Conservation (phyloP, 2,888 invertebrate genomes). For the Drosophila differens region DNA sequence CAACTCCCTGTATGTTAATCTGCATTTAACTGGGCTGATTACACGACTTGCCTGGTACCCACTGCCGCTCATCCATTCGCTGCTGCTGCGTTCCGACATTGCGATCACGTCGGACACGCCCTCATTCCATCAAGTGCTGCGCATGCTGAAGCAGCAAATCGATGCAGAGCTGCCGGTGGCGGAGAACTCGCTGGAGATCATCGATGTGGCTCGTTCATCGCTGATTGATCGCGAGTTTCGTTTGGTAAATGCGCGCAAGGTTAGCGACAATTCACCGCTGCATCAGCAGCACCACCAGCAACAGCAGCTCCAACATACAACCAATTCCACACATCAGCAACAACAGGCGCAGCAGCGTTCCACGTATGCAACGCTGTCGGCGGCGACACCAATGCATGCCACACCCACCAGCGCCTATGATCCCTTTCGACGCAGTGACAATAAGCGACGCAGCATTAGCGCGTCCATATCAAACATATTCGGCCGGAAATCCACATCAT, state of each 20-base stretch:
- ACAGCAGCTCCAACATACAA: conserved; percentile 76
- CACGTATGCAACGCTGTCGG: conserved; percentile 82
- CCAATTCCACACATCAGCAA: conserved; percentile 36
- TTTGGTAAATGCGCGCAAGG: conserved; percentile 89
- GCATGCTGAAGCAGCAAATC: conserved; percentile 93
- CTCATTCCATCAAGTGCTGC: conserved; percentile 94
- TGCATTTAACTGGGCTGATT: conserved; percentile 94
- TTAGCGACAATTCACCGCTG: conserved; percentile 70
- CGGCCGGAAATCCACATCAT: conserved; percentile 86
- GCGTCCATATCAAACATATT: conserved; percentile 92
- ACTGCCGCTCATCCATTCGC: conserved; percentile 94
- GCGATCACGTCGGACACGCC: conserved; percentile 96
- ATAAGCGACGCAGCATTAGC: conserved; percentile 91
- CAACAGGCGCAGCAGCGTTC: conserved; percentile 73
- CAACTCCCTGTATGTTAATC: conserved; percentile 93
- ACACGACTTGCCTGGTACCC: conserved; percentile 95
- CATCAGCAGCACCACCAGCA: conserved; percentile 86
- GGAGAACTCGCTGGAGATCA: conserved; percentile 87
- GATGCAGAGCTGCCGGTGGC: conserved; percentile 90
- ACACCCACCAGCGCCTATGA: conserved; percentile 85
- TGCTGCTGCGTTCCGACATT: conserved; percentile 93
- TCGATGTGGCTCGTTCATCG: conserved; percentile 92
- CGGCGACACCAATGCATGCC: conserved; percentile 83
- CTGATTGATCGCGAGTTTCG: conserved; percentile 92
- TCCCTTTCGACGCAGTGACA: conserved; percentile 88